phyloP scores from a whole-genome alignment of 2,113 vertebrate genomes.

The Ursus arctos region DNA sequence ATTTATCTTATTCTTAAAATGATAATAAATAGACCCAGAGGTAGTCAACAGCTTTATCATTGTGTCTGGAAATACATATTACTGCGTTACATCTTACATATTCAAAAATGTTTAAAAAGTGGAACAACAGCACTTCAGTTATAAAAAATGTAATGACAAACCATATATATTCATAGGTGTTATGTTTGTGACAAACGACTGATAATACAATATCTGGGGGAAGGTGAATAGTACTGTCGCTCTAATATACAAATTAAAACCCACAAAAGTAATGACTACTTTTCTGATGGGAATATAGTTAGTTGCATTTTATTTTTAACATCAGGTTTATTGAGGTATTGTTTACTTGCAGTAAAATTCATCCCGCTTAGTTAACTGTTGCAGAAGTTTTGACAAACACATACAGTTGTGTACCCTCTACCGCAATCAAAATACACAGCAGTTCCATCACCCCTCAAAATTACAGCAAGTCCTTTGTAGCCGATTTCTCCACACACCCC shows the following conservation, averaged over 20 bases:
- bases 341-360: not conserved
- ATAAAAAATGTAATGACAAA: not conserved
- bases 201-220: not conserved
- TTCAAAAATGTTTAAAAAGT: constrained; percentile 13
- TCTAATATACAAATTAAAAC: not conserved
- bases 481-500: too few species aligned
- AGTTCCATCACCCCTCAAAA: not conserved
- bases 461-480: not conserved
- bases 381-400: not conserved
- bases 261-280: not conserved
- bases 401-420: not conserved
- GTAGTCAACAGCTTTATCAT: constrained; percentile 49
- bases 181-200: not conserved
- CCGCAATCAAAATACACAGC: not conserved
- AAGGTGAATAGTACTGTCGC: not conserved
- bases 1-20: constrained; percentile 62
- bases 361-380: not conserved
- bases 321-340: not conserved
- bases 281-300: not conserved
- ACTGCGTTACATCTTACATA: not conserved
- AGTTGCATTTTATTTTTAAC: not conserved
- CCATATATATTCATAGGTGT: not conserved
- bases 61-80: constrained; percentile 32
- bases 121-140: not conserved
- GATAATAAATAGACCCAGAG: constrained; percentile 33